These are phyloP conservation scores for Poliocrania exsul DNA, from an alignment of 2,797 vertebrate genomes.

Conservation along the genomic window DNA sequence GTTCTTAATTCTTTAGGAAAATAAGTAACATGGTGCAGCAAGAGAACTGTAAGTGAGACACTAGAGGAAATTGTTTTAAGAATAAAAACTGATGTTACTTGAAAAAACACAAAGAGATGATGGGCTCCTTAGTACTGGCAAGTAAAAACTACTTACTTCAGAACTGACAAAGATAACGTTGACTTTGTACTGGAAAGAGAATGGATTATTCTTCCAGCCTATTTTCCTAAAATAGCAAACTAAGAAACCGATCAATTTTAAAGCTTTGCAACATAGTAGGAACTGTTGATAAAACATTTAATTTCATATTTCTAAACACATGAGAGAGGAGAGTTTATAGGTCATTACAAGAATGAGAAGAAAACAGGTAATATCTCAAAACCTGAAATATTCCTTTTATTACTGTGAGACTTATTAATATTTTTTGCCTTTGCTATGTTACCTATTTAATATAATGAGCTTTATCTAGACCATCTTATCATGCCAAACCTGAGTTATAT, in stretches of 20 bases:
- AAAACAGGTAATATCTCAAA: not conserved
- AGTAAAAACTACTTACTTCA: not conserved
- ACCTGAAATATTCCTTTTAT: not conserved
- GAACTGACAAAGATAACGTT: not conserved
- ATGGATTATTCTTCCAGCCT: not conserved
- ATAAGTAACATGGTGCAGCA: not conserved
- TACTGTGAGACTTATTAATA: not conserved
- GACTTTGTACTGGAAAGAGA: not conserved
- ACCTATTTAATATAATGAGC: not conserved
- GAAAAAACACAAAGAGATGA: not conserved
- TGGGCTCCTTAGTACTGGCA: not conserved
- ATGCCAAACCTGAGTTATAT: not conserved
- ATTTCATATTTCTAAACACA: not conserved
- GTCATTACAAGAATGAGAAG: not conserved
- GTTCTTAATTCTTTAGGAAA: not conserved
- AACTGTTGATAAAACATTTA: not conserved
- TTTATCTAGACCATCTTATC: not conserved
- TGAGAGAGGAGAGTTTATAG: not conserved
- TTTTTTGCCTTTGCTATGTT: not conserved
- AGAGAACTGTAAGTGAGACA: not conserved
- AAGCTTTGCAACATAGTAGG: not conserved
- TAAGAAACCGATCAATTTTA: not conserved
- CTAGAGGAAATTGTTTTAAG: not conserved
- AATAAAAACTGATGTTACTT: not conserved
- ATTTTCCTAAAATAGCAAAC: not conserved